Percentiles rank a stretch among this genome's conserved stretches.
These are phyloP conservation scores for Pluvianellus socialis DNA, from an alignment of 2,113 vertebrate genomes.

Conservation along the genomic window DNA sequence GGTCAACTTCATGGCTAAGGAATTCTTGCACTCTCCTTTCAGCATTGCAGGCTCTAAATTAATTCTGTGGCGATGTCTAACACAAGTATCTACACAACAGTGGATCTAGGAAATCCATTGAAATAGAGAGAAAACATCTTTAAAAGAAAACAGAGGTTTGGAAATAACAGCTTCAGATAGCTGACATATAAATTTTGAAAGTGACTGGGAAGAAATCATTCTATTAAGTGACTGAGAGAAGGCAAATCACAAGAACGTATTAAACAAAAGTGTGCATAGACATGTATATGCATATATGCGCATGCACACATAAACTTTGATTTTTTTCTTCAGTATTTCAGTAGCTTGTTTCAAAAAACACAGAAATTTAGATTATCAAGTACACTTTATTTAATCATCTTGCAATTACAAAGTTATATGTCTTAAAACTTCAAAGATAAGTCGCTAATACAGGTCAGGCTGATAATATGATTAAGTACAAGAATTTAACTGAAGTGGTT, in stretches of 20 bases:
- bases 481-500: neutral
- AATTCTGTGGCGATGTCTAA: neutral
- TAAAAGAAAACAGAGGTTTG: neutral
- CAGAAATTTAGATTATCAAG: neutral
- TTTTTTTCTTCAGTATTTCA: neutral
- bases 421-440: neutral
- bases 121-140: neutral
- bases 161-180: neutral
- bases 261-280: neutral
- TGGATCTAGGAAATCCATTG: neutral
- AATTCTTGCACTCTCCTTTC: neutral
- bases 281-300: neutral
- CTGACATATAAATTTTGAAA: neutral
- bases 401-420: neutral
- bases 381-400: neutral
- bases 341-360: neutral
- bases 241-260: neutral
- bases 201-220: neutral
- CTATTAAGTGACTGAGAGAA: neutral
- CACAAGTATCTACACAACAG: accelerated
- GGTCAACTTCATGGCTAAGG: neutral
- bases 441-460: neutral
- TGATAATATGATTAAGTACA: neutral
- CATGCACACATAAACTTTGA: neutral
- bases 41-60: neutral